Base-by-base conservation (phyloP, 2,888 invertebrate genomes). In the Trichogramma evanescens region DNA sequence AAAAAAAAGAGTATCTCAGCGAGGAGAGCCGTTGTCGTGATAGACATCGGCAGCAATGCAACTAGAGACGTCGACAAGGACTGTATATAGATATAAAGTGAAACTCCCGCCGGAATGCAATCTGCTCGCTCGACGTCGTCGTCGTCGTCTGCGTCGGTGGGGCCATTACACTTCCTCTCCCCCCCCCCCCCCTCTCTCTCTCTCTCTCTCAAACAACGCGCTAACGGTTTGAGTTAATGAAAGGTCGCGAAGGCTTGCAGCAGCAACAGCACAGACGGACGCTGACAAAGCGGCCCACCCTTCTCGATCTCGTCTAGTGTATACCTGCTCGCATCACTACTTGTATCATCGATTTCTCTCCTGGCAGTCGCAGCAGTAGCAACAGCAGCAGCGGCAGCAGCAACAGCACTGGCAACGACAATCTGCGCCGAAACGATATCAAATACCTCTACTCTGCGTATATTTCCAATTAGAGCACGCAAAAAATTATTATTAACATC, bases 181-280 rank as follows among this genome's bases (percentile, higher is more conserved):
- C 26, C 2, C 13, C 2, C 13, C 13, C 13, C 2, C n/a, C 46
- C 38, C 9, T 38, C 45, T 51, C 44, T 52, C 13, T 46, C 26
- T 42, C n/a, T 41, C 6, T 40, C 40, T 39, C 39, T 5, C 9
- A 6, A 26, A 26, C 26, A 26, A 26, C 26, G 26, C 26, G 51
- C 41, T 10, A 63, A 66, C 64, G 61, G 66, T 69, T 67, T 63
- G 66, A 67, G 70, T 70, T 72, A 73, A 73, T 73, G 72, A 72
- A 73, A 71, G 70, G 65, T 63, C 59, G 39, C 49, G 56, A 51
- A 46, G 61, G 42, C 54, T 26, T 26, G 26, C 26, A 26, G 26
- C 26, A 26, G 26, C 26, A 26, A 26, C 26, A 26, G 26, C 26
- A 26, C 26, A 26, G 48, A 48, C 42, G 38, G 63, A 61, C 54